These are phyloP conservation scores for Rhamphomyia laevipes DNA, from an alignment of 2,888 invertebrate species.

Conservation along the genomic window DNA sequence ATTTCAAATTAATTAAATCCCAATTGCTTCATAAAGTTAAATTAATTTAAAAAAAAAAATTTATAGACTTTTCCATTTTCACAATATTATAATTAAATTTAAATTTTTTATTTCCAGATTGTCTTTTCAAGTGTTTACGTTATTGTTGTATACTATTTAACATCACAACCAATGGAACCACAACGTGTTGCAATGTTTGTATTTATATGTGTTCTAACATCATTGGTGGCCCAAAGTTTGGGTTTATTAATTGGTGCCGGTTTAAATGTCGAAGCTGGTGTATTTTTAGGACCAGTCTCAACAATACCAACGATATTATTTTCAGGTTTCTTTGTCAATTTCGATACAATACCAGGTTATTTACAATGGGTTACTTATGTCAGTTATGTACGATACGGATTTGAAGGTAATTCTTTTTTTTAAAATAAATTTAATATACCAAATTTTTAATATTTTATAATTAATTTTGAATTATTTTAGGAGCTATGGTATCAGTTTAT, in stretches of 20 bases:
- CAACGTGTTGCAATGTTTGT: conserved; percentile 48
- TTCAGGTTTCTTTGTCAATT: conserved; percentile 89
- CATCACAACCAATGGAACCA: conserved; percentile 84
- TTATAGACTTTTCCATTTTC: neutral
- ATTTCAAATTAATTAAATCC: too few relatives aligned
- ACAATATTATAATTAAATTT: neutral
- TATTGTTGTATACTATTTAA: conserved; percentile 89
- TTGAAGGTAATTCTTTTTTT: conserved; percentile 50
- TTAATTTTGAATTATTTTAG: conserved; percentile 17
- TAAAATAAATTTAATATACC: neutral
- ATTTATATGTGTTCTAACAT: conserved; percentile 56
- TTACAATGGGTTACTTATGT: conserved; percentile 81
- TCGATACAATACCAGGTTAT: conserved; percentile 81
- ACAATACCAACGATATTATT: conserved; percentile 86
- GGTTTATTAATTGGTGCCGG: conserved; percentile 88
- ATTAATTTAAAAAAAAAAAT: too few relatives aligned
- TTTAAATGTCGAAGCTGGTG: conserved; percentile 71
- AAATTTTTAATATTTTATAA: neutral
- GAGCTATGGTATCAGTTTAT: conserved; percentile 83
- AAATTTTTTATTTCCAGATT: conserved; percentile 46
- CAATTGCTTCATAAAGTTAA: too few relatives aligned
- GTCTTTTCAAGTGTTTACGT: conserved; percentile 77
- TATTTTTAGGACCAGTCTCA: conserved; percentile 76
- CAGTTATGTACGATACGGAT: conserved; percentile 84
- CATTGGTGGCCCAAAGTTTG: conserved; percentile 83